Percentiles rank a stretch among this genome's conserved stretches.
phyloP scores from a whole-genome alignment of 1,140 invertebrate genomes.

The Brachionus calyciflorus region DNA sequence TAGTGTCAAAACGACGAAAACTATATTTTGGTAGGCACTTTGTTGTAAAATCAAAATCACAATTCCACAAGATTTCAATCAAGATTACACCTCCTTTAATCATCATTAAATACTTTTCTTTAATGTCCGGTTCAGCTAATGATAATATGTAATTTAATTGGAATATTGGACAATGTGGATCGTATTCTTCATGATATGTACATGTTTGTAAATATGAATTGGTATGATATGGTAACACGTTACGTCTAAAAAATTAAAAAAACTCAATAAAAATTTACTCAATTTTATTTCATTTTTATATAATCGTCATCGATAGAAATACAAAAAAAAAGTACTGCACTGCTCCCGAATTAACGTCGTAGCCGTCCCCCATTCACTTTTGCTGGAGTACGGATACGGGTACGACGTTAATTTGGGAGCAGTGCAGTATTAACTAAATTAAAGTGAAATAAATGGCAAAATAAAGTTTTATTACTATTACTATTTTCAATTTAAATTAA shows the following conservation, averaged over 20 bases:
- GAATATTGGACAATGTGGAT: conserved; percentile 64
- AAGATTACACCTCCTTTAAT: conserved; percentile 63
- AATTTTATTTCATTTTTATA: neutral
- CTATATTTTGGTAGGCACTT: conserved; percentile 62
- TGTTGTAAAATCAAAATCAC: conserved; percentile 62
- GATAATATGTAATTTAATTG: conserved; percentile 60
- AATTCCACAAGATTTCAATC: conserved; percentile 63
- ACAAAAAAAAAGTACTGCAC: too few species aligned
- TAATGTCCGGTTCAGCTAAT: conserved; percentile 56
- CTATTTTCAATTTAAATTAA: too few species aligned
- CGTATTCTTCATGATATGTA: conserved; percentile 20
- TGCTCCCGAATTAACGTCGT: too few species aligned
- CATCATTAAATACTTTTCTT: conserved; percentile 45
- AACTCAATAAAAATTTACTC: neutral
- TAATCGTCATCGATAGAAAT: too few species aligned
- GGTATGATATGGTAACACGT: conserved; percentile 19
- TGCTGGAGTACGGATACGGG: too few species aligned
- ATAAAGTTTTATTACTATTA: too few species aligned
- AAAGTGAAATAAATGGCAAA: too few species aligned
- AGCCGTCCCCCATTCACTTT: too few species aligned
- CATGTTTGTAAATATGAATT: conserved; percentile 26
- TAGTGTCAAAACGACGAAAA: conserved; percentile 58
- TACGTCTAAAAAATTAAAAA: neutral
- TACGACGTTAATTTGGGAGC: too few species aligned
- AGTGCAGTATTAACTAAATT: too few species aligned